Evolutionary conservation across 2,888 invertebrate species (phyloP).

Genomic region (Pachliopta kotzebuea): DNA sequence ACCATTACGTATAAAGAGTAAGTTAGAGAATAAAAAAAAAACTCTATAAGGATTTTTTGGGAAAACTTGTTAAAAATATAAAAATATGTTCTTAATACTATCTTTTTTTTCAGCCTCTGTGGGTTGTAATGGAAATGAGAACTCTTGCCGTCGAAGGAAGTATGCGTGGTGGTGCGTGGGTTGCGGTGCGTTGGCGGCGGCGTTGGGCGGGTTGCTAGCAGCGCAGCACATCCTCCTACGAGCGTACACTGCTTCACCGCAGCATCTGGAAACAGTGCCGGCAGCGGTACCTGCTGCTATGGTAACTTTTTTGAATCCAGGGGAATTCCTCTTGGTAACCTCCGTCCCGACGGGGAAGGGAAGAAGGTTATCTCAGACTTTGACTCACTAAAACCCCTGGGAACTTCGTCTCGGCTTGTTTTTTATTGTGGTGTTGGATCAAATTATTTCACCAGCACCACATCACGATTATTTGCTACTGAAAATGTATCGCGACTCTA

Average conservation of each 20-base stretch:
- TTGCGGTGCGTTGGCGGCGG: slow-evolving; percentile 88
- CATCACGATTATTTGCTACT: no score
- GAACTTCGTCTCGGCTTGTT: no score
- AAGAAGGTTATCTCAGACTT: no score
- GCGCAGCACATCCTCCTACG: slow-evolving; percentile 90
- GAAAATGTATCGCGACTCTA: no score
- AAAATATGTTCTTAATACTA: not conserved
- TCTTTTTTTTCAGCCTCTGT: slow-evolving; percentile 53
- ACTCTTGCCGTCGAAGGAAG: slow-evolving; percentile 82
- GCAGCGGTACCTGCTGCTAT: slow-evolving; percentile 95
- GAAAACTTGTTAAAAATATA: not conserved
- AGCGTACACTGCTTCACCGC: slow-evolving; percentile 88
- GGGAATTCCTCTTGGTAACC: no score
- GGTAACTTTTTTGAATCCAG: slow-evolving; percentile 81
- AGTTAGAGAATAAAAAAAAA: no score
- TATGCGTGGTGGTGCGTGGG: slow-evolving; percentile 92
- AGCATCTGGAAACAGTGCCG: slow-evolving; percentile 95
- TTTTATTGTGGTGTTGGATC: no score
- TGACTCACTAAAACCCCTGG: no score
- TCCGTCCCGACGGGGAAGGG: no score
- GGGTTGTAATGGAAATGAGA: slow-evolving; percentile 60
- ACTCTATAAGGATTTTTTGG: no score
- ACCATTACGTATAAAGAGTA: no score
- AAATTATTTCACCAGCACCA: no score
- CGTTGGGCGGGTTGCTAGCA: slow-evolving; percentile 88